Base-by-base conservation (phyloP, 2,888 invertebrate genomes). In the Mythimna lalbum region DNA sequence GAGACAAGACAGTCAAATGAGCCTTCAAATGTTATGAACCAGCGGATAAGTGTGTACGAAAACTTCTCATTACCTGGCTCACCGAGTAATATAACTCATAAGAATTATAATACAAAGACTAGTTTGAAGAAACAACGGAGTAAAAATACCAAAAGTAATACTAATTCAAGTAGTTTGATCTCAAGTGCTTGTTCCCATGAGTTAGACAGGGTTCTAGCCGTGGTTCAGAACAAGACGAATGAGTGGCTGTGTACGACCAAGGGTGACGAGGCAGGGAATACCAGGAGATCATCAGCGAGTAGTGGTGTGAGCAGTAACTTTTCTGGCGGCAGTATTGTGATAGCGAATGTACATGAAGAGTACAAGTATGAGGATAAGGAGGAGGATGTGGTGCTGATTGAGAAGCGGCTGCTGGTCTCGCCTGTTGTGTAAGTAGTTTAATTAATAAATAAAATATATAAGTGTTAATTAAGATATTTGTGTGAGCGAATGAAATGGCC, bases 361-460 rank as follows among this genome's bases (percentile, higher is more conserved):
- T 98, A 98, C 86, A 97, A 97, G 63, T 98, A 98, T 87, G 97
- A 97, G 36, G 98, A 98, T 88, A 94, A 96, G 68, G 97, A 98
- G 60, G 97, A 98, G 83, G 97, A 97, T 60, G 96, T 98, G 0
- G 96, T 97, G 6, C 96, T 98, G 57, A 96, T 97, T 80, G 98
- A 98, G 90, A 97, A 96, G 83, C 96, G 97, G 85, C 85, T 97
- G 64, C 93, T 96, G 1, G 95, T 96, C 4, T 94, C 96, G 14
- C 93, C 96, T 55, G 87, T 93, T 90, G 90, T 96, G 97, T 97
- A 89, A 96, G 95, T 57, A 36, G 21, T 21, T 27, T 27, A 27
- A 27, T 27, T 27, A 2, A 27, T 27, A 27, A 27, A 27, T 27
- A 27, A 27, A 27, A 27, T 27, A 2, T 27, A 27, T 36, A 36